phyloP scores from a whole-genome alignment of 1,140 invertebrate species.

The Magallana gigas region DNA sequence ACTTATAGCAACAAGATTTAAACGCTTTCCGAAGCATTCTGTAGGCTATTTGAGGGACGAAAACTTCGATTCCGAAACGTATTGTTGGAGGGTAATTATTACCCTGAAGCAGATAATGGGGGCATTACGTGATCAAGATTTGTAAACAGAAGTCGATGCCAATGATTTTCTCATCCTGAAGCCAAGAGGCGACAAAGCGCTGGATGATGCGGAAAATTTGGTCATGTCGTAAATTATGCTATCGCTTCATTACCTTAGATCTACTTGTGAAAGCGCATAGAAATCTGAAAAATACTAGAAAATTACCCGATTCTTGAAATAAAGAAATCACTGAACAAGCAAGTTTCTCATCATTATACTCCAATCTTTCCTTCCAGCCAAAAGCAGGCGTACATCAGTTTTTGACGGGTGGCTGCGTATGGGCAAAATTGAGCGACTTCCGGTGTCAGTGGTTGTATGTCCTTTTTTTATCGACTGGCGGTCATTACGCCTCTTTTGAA shows the following conservation, averaged over 20 bases:
- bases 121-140: constrained; percentile 19
- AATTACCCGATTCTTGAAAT: constrained; percentile 24
- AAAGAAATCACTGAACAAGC: constrained; percentile 2
- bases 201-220: constrained; percentile 28
- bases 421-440: neutral
- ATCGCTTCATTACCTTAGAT: neutral
- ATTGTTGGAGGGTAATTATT: neutral
- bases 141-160: constrained; percentile 1
- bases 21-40: too few relatives aligned
- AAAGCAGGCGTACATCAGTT: neutral
- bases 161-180: constrained; percentile 30
- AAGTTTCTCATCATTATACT: neutral
- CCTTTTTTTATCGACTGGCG: constrained; percentile 2
- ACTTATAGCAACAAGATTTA: too few relatives aligned
- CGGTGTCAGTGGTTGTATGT: constrained; percentile 20
- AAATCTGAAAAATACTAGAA: constrained; percentile 12
- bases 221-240: constrained; percentile 1
- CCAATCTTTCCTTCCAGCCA: neutral
- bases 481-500: constrained; percentile 29
- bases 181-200: neutral
- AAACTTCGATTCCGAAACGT: constrained; percentile 9
- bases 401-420: constrained; percentile 28
- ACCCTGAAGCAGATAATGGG: neutral
- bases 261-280: neutral
- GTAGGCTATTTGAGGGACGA: neutral